Base-by-base conservation (phyloP, 2,888 invertebrate genomes). In the Gymnosoma rotundatum region DNA sequence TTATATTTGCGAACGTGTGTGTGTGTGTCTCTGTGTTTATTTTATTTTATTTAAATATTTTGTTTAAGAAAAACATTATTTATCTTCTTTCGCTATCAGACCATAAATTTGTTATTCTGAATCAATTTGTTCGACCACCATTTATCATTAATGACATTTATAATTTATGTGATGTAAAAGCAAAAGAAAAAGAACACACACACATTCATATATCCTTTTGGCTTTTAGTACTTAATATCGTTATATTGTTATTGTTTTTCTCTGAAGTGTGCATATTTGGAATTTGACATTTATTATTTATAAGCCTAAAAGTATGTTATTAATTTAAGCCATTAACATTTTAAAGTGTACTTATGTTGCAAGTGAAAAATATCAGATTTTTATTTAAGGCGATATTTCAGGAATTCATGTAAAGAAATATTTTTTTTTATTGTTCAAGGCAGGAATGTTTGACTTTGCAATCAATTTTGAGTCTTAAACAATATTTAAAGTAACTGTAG, bases 271-370 rank as follows among this genome's bases (percentile, higher is more conserved):
- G 38, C 25, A 20, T 20, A 45, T 74, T 60, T 67, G 80, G 80
- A 38, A 60, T 67, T 38, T 80, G 73, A 61, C 73, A 80, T 60
- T 67, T 67, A 67, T 61, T 67, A 80, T 80, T 80, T 80, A 67
- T 74, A 48, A 61, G 10, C 73, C 67, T 61, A 45, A 80, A 80
- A 61, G 73, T 61, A 67, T 73, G 80, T 9, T 61, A 74, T 67
- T 74, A 54, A 67, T 80, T 54, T 61, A 60, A 67, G 54, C n/a
- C 61, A 78, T 69, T 54, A 78, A 63, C 32, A 42, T 42, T 32
- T n/a, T 69, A 61, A 69, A 61, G 20, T 54, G 32, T 21, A 6
- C 58, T 5, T 56, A 18, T 12, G 12, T 12, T 18, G 9, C 16
- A 67, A 32, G 16, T 18, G 16, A 20, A 21, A 56, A 56, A 8